Evolutionary conservation across 2,797 vertebrate species (phyloP).

Genomic region (Enteromius viviparus): DNA sequence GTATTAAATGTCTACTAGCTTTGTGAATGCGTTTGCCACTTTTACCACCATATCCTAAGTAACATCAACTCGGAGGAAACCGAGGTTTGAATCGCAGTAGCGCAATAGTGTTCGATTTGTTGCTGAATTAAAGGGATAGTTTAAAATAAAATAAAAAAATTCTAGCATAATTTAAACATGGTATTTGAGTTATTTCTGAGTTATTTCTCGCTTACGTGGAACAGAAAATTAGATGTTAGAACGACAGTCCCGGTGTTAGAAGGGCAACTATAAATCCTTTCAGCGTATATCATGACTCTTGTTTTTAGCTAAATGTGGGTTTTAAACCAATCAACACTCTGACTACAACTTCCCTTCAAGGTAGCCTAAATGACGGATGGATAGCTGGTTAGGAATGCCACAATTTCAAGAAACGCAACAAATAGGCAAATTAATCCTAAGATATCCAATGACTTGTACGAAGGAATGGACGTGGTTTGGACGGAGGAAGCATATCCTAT

Average conservation of each 20-base stretch:
- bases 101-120: not conserved
- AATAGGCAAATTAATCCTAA: not conserved
- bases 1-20: not conserved
- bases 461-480: not conserved
- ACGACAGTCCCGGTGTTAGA: not conserved
- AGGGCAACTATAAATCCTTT: not conserved
- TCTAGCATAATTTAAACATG: not conserved
- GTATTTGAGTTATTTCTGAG: not conserved
- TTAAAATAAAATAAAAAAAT: not conserved
- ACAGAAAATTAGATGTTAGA: not conserved
- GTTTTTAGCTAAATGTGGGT: not conserved
- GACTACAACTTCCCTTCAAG: not conserved
- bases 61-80: not conserved
- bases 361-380: not conserved
- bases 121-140: slow-evolving; percentile 12
- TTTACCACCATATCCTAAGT: not conserved
- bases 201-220: not conserved
- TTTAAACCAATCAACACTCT: not conserved
- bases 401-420: slow-evolving; percentile 17
- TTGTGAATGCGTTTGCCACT: not conserved
- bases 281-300: not conserved
- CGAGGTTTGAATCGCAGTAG: not conserved
- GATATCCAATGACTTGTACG: not conserved
- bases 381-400: not conserved
- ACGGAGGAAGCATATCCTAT: not conserved